Evolutionary conservation across 2,888 invertebrate genomes (phyloP), one percentile per base, ranked within the genome.

Genomic region (Craniophora ligustri): DNA sequence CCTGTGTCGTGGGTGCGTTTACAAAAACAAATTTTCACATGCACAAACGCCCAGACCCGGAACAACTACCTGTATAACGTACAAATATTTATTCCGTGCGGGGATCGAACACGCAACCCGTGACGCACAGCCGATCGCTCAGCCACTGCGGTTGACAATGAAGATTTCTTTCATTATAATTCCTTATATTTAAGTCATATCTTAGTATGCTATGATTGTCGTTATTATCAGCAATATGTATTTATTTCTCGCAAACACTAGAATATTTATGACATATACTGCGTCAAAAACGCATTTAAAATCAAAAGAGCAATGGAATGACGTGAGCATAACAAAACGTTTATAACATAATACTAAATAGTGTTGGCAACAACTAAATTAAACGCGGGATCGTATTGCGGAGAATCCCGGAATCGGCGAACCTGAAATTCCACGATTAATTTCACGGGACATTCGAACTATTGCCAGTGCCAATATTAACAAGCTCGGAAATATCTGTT

Each of bases 271-370:
- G 48, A 56, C 45, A 59, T n/a, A 41, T 49, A 47, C 16, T 57
- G 36, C 62, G 56, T 69, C 58, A 63, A 63, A 72, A 62, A 69
- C 47, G 54, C 60, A 56, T 72, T 69, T 63, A 66, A 58, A 72
- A 69, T 49, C 70, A 60, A 53, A 72, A 72, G 42, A 69, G 56
- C 45, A 50, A 34, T 47, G 16, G 26, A 32, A 32, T 72, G 65
- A 62, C 69, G 65, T 38, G 26, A 40, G 23, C 48, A 16, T 40
- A 51, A 58, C 42, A 48, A 34, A n/a, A n/a, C n/a, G 55, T 57
- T 38, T 64, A 48, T 34, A 32, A 56, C 36, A 50, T 48, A 49
- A 50, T 44, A 49, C 31, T 42, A 49, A 50, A 53, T 69, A 72
- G 66, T 60, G 63, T 4, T 66, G 69, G 42, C 10, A 42, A 19